phyloP scores from a whole-genome alignment of 2,113 vertebrate species.

The Rhombomys opimus region DNA sequence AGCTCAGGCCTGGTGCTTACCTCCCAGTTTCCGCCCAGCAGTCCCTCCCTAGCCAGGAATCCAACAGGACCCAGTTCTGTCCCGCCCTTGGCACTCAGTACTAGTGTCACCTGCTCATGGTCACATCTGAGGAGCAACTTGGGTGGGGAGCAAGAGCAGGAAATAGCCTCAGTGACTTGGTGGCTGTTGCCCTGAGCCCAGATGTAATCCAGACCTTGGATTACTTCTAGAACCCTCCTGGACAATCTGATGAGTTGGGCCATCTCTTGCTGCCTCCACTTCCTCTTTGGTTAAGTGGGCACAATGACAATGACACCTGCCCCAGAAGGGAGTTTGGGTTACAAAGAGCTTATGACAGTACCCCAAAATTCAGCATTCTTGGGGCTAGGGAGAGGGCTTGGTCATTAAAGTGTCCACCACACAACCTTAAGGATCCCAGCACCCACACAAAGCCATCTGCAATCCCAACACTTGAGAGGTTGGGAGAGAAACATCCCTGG shows the following conservation, averaged over 20 bases:
- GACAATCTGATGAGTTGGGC: not conserved
- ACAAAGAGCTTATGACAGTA: not conserved
- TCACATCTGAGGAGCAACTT: not conserved
- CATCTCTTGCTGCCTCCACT: not conserved
- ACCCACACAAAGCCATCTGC: not conserved
- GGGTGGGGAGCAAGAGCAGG: not conserved
- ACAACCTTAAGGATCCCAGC: not conserved
- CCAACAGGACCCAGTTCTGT: not conserved
- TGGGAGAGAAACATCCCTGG: not conserved
- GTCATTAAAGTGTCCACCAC: not conserved
- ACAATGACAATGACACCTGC: not conserved
- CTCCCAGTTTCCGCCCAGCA: not conserved
- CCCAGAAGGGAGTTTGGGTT: not conserved
- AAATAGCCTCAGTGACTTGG: not conserved
- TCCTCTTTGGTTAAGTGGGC: not conserved
- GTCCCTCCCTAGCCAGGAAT: constrained; percentile 61
- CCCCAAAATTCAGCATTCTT: not conserved
- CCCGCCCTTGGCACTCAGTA: not conserved
- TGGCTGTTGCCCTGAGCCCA: rapidly evolving
- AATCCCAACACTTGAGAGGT: not conserved
- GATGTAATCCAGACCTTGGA: not conserved
- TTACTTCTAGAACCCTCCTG: not conserved
- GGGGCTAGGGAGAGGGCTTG: not conserved
- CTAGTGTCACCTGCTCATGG: not conserved
- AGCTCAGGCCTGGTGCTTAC: not conserved